Base-by-base conservation (phyloP, 2,113 vertebrate species). In the Meleagris gallopavo region DNA sequence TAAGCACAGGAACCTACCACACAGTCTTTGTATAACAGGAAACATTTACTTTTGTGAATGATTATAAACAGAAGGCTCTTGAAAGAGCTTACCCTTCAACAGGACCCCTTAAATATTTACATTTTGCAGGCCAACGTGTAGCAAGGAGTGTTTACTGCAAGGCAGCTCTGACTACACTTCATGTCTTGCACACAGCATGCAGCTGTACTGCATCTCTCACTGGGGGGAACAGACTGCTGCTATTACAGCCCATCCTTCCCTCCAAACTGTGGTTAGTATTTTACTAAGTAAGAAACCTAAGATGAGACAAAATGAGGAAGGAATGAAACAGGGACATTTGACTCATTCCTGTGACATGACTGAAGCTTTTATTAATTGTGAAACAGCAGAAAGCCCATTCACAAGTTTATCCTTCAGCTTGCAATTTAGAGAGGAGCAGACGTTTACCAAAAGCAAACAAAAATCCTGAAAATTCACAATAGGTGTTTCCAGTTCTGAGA, bases 41-140 rank as follows among this genome's bases (percentile, higher is more conserved):
- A 97, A 93, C 89, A 87, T 74, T 91, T 72, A 77, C 82, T 97
- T 95, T 78, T 74, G 66, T 80, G 73, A 96, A 83, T 67, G 25
- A 97, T 93, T 93, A 92, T 83, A 96, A 95, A 97, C 96, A 96
- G 94, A 91, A 96, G 82, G 41, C 55, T 91, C 91, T 96, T 94
- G 81, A 96, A 96, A 97, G 55, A 93, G 83, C 65, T 96, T 79
- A 58, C 58, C 93, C 40, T 90, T 83, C 95, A 87, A 82, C 65
- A 62, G 38, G 86, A 94, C 32, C 55, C 80, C 93, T 94, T 92
- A 89, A 97, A 97, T 92, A 97, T 96, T 98, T 96, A 96, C 86
- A 92, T 90, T 94, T 55, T 90, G 48, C 4, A 17, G 88, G 69
- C 90, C 96, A 83, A 86, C 38, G 45, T 57, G 71, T 65, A 79